phyloP scores from a whole-genome alignment of 1,140 invertebrate species.

The Dinoponera quadriceps region DNA sequence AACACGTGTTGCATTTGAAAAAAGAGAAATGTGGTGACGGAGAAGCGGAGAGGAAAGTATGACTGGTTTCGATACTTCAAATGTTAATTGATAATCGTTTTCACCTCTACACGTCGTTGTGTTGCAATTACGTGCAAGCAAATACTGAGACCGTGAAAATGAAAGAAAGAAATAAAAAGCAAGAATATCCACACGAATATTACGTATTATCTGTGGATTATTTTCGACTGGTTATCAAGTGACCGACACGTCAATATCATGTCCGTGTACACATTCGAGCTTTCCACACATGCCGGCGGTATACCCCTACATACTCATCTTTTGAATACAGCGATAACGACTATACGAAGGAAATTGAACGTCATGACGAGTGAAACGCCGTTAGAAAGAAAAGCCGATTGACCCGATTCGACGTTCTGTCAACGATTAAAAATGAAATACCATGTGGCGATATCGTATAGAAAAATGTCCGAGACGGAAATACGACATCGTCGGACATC shows the following conservation, averaged over 20 bases:
- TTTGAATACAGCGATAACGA: constrained; percentile 60
- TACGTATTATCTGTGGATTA: constrained; percentile 7
- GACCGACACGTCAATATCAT: constrained; percentile 59
- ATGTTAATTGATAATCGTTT: no score
- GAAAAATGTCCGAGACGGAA: constrained; percentile 54
- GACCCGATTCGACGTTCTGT: constrained; percentile 59
- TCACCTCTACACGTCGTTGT: no score
- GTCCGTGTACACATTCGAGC: constrained; percentile 33
- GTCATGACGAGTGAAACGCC: constrained; percentile 58
- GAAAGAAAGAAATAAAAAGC: no score
- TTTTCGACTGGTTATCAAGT: constrained; percentile 13
- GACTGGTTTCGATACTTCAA: no score
- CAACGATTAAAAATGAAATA: constrained; percentile 61
- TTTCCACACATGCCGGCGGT: constrained; percentile 35
- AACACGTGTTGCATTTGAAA: no score
- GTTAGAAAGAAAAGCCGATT: constrained; percentile 62
- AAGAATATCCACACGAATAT: not conserved
- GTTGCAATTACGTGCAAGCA: not conserved
- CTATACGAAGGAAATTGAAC: constrained; percentile 60
- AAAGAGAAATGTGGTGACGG: no score
- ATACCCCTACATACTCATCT: constrained; percentile 51
- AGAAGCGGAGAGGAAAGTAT: no score
- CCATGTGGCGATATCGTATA: constrained; percentile 54
- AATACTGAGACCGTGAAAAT: not conserved
- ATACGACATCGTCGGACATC: constrained; percentile 40